phyloP scores from a whole-genome alignment of 2,113 vertebrate species.

The Poeciliopsis occidentalis region DNA sequence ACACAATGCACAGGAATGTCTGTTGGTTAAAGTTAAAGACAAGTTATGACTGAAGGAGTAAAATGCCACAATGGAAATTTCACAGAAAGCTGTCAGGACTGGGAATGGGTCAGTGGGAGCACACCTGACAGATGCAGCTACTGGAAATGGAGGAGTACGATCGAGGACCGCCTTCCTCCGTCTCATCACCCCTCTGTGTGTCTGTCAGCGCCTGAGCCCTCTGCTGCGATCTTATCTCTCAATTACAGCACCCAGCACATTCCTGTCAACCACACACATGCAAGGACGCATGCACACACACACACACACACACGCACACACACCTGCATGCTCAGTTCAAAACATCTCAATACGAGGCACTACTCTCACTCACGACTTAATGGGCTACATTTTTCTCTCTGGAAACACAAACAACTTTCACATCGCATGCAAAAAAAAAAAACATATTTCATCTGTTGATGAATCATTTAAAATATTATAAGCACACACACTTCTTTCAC shows the following conservation, averaged over 20 bases:
- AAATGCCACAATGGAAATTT: constrained; percentile 2
- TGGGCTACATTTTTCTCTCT: constrained; percentile 17
- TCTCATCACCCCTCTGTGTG: constrained; percentile 69
- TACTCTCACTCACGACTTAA: constrained; percentile 17
- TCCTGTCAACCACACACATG: constrained; percentile 73
- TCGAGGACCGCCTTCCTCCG: constrained; percentile 43
- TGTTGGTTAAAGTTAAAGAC: not conserved
- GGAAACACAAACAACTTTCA: constrained; percentile 11
- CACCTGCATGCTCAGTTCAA: constrained; percentile 59
- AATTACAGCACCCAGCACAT: constrained; percentile 78
- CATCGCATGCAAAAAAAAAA: not conserved
- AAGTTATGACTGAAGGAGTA: constrained; percentile 2
- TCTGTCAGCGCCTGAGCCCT: constrained; percentile 74
- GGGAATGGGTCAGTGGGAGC: constrained; percentile 42
- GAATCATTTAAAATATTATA: constrained; percentile 19
- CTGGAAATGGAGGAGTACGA: constrained; percentile 52
- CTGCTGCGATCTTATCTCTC: constrained; percentile 76
- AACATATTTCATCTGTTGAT: constrained; percentile 40
- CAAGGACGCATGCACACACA: constrained; percentile 55
- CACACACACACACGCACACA: constrained; percentile 20
- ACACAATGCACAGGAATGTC: not conserved
- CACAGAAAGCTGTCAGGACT: constrained; percentile 13
- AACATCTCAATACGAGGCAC: constrained; percentile 52
- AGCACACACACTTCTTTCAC: constrained; percentile 19
- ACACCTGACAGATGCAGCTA: constrained; percentile 64